phyloP scores from a whole-genome alignment of 2,888 invertebrate genomes.

The Diaphora mendica region DNA sequence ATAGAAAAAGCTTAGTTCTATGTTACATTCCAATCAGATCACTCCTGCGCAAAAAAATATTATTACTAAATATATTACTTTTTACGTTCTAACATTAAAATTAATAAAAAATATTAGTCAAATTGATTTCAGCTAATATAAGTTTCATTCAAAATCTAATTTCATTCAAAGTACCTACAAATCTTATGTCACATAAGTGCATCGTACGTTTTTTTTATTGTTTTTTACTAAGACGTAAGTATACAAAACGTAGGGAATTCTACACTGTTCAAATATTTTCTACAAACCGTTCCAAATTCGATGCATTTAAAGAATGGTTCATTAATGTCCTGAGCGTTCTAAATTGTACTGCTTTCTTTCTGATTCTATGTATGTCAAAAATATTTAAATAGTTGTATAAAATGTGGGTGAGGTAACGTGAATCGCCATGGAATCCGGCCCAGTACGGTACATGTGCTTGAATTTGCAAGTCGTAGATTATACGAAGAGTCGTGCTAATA shows the following conservation, averaged over 20 bases:
- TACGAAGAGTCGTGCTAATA: slow-evolving; percentile 46
- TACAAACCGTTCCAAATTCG: slow-evolving; percentile 37
- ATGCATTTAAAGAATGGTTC: slow-evolving; percentile 26
- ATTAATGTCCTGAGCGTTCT: slow-evolving; percentile 33
- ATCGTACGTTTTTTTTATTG: neutral
- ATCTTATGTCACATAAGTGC: neutral
- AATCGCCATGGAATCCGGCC: slow-evolving; percentile 76
- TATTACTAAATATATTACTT: neutral
- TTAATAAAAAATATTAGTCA: neutral
- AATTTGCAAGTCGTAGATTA: slow-evolving; percentile 29
- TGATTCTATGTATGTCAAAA: slow-evolving; percentile 45
- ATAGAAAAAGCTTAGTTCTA: slow-evolving; percentile 28
- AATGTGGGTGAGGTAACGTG: slow-evolving; percentile 80
- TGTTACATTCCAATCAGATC: slow-evolving; percentile 17
- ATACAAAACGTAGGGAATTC: neutral
- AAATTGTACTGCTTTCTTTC: slow-evolving; percentile 43
- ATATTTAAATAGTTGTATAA: slow-evolving; percentile 58
- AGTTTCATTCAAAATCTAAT: neutral
- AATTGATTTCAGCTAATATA: neutral
- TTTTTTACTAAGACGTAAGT: neutral
- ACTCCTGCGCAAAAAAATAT: slow-evolving; percentile 7
- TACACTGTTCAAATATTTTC: neutral
- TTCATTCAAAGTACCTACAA: neutral
- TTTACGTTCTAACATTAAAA: neutral
- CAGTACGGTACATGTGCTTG: slow-evolving; percentile 66